phyloP scores from a whole-genome alignment of 2,797 vertebrate species.

The Aeoliscus strigatus region DNA sequence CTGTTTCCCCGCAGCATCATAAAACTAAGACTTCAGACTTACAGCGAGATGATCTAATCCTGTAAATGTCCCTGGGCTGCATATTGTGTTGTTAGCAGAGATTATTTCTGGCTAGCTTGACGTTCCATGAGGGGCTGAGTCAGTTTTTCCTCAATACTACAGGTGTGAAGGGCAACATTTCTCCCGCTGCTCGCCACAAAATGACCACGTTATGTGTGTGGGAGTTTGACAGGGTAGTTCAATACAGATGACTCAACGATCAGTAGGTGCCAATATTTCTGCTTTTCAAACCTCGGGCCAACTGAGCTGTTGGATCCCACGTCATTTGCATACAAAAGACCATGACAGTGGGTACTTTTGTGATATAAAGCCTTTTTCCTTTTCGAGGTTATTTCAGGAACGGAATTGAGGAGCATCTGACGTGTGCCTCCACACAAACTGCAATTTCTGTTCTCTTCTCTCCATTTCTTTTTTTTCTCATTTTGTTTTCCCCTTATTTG shows the following conservation, averaged over 20 bases:
- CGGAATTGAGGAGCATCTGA: conserved; percentile 9
- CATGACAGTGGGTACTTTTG: conserved; percentile 18
- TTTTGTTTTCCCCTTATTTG: neutral
- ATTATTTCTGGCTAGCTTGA: conserved; percentile 50
- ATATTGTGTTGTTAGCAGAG: conserved; percentile 15
- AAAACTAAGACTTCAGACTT: neutral
- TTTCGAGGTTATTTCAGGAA: conserved; percentile 14
- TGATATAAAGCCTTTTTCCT: conserved; percentile 11
- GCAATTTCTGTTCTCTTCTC: neutral
- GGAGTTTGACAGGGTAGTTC: conserved; percentile 52
- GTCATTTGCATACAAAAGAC: conserved; percentile 47
- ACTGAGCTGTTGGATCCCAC: conserved; percentile 41
- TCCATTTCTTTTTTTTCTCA: conserved; percentile 34
- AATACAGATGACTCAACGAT: conserved; percentile 59
- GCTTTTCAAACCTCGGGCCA: conserved; percentile 33
- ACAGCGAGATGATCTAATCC: neutral
- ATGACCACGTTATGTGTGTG: conserved; percentile 51
- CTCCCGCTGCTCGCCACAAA: conserved; percentile 26
- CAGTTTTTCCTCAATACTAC: conserved; percentile 48
- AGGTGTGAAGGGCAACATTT: conserved; percentile 50
- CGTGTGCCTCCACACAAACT: conserved; percentile 1
- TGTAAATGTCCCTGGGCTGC: neutral
- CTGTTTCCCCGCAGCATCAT: neutral
- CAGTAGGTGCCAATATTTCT: conserved; percentile 54
- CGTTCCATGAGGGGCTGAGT: conserved; percentile 40